Evolutionary conservation across 2,113 vertebrate species (phyloP).

Genomic region (cat (Felis catus)): DNA sequence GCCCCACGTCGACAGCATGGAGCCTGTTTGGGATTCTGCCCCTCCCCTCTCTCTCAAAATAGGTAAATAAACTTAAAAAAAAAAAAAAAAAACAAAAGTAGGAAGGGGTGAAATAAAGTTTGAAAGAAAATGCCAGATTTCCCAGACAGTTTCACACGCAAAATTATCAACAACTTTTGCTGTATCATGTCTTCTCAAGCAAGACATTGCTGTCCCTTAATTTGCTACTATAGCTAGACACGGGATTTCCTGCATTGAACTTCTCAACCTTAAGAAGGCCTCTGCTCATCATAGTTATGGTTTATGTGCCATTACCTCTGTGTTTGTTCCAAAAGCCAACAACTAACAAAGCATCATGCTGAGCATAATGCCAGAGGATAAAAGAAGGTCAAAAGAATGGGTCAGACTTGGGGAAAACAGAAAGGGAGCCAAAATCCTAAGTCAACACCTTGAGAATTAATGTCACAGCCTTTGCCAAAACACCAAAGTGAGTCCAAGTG

Average conservation of each 20-base stretch:
- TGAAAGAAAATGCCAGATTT: slow-evolving; percentile 40
- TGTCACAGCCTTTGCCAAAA: background rate
- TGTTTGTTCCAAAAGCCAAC: background rate
- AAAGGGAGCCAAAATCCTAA: background rate
- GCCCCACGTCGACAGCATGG: too few species aligned
- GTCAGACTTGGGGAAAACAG: background rate
- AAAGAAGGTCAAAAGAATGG: background rate
- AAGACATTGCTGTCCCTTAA: background rate
- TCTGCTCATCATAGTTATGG: background rate
- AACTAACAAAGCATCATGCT: background rate
- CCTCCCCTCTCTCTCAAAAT: background rate
- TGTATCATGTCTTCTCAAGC: background rate
- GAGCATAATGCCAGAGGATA: background rate
- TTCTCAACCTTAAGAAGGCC: background rate
- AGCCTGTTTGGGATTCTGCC: too few species aligned
- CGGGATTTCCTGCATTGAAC: background rate
- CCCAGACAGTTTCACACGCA: background rate
- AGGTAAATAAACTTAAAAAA: background rate
- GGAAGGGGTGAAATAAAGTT: background rate
- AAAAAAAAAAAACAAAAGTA: background rate
- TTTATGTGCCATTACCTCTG: background rate
- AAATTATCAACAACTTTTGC: background rate
- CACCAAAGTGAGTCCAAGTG: background rate
- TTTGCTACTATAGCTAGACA: background rate
- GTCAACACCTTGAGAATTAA: background rate